Evolutionary conservation across 2,888 invertebrate species (phyloP).

Genomic region (Dichetophora obliterata): DNA sequence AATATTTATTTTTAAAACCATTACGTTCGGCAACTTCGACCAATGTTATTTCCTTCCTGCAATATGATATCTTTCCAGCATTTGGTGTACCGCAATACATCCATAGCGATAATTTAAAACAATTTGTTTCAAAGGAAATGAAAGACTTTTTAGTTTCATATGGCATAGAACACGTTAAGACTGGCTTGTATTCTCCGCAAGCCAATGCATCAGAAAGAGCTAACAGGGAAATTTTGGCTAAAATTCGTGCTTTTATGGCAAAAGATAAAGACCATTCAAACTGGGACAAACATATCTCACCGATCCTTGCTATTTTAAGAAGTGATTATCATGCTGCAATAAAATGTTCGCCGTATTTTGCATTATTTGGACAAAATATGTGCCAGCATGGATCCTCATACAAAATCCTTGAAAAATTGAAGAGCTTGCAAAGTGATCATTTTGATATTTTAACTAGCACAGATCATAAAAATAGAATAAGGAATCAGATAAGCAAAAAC

Average conservation of each 20-base stretch:
- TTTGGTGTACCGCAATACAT: conserved; percentile 33
- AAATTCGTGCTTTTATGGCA: conserved; percentile 24
- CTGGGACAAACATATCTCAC: conserved; percentile 23
- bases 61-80: conserved; percentile 38
- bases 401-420: too few relatives aligned
- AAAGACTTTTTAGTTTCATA: conserved; percentile 29
- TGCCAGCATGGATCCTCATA: too few relatives aligned
- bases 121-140: conserved; percentile 38
- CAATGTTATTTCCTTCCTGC: neutral
- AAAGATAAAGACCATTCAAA: conserved; percentile 26
- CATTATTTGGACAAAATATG: conserved; percentile 40
- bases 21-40: neutral
- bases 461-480: neutral
- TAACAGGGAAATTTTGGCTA: conserved; percentile 38
- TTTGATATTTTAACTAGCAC: neutral
- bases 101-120: conserved; percentile 34
- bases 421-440: neutral
- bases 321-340: conserved; percentile 38
- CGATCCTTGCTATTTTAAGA: conserved; percentile 12
- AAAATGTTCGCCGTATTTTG: conserved; percentile 40
- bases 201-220: conserved; percentile 44
- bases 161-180: conserved; percentile 43
- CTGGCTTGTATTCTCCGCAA: conserved; percentile 42
- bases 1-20: neutral
- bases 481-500: neutral